A percentile compares a stretch with the other conserved stretches of the same genome.
Evolutionary conservation across 2,797 vertebrate genomes (phyloP).

Genomic region (Emys orbicularis): DNA sequence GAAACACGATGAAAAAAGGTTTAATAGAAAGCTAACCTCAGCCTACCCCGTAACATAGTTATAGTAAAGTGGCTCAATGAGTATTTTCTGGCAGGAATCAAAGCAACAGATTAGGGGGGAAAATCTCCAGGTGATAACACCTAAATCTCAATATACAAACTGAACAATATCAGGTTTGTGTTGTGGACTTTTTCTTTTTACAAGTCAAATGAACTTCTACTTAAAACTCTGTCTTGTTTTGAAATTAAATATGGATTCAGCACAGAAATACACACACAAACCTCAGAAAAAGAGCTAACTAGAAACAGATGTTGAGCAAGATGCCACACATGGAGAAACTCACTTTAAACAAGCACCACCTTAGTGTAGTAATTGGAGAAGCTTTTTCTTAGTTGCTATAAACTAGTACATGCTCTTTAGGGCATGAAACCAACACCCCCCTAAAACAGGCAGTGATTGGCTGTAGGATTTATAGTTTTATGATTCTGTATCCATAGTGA

Average conservation of each 20-base stretch:
- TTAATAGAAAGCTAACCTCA: constrained; percentile 31
- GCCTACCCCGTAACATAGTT: not conserved
- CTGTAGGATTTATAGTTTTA: constrained; percentile 62
- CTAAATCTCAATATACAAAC: not conserved
- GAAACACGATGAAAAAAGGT: not conserved
- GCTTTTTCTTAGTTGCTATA: constrained; percentile 70
- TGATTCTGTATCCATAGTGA: constrained; percentile 68
- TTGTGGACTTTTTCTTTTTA: not conserved
- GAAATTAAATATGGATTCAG: constrained; percentile 51
- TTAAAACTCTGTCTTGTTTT: constrained; percentile 65
- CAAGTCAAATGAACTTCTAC: constrained; percentile 19
- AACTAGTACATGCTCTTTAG: constrained; percentile 72
- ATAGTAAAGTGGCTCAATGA: not conserved
- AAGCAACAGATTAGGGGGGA: constrained; percentile 21
- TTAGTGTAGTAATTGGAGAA: constrained; percentile 81
- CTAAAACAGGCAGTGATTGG: constrained; percentile 64
- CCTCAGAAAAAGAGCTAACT: constrained; percentile 73
- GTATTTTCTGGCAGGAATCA: constrained; percentile 35
- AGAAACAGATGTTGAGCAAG: constrained; percentile 81
- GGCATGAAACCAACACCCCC: constrained; percentile 70
- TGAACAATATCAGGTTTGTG: not conserved
- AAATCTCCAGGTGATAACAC: constrained; percentile 11
- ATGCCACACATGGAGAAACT: constrained; percentile 75
- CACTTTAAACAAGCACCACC: constrained; percentile 80
- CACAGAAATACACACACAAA: not conserved